Percentiles rank a stretch among this genome's conserved stretches.
Evolutionary conservation across 2,113 vertebrate species (phyloP).

Genomic region (Cyprinus carpio): DNA sequence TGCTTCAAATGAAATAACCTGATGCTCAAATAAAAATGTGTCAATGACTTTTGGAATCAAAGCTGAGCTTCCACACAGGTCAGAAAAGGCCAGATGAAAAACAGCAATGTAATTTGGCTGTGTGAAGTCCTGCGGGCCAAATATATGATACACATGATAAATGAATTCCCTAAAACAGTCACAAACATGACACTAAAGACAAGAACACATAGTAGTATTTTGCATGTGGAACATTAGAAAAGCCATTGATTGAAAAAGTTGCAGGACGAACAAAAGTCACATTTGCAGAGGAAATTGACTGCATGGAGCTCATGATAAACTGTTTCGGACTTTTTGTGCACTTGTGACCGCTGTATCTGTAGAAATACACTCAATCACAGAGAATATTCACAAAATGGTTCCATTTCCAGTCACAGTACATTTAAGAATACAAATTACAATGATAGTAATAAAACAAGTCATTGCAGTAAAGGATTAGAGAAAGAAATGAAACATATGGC

Average conservation of each 20-base stretch:
- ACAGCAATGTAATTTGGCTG: constrained; percentile 58
- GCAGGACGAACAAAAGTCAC: too few species aligned
- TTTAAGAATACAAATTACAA: not conserved
- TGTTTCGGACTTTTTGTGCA: constrained; percentile 45
- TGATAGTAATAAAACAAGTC: too few species aligned
- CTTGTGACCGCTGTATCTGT: not conserved
- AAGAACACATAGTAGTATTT: too few species aligned
- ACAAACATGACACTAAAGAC: too few species aligned
- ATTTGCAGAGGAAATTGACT: constrained; percentile 31
- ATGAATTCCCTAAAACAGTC: too few species aligned
- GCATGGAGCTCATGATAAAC: constrained; percentile 15
- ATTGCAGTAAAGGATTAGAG: too few species aligned
- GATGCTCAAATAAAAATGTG: constrained; percentile 40
- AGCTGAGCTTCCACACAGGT: constrained; percentile 53
- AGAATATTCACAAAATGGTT: not conserved
- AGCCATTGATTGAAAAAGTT: too few species aligned
- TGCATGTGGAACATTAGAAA: too few species aligned
- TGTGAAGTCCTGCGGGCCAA: constrained; percentile 41
- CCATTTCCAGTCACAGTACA: not conserved
- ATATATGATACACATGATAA: constrained; percentile 33
- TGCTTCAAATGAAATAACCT: constrained; percentile 59
- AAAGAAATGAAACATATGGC: too few species aligned
- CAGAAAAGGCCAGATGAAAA: constrained; percentile 47
- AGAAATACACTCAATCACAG: not conserved
- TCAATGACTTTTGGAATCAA: constrained; percentile 50